Evolutionary conservation across 2,888 invertebrate genomes (phyloP), one percentile per base, ranked within the genome.

Genomic region (Bellardia pandia): DNA sequence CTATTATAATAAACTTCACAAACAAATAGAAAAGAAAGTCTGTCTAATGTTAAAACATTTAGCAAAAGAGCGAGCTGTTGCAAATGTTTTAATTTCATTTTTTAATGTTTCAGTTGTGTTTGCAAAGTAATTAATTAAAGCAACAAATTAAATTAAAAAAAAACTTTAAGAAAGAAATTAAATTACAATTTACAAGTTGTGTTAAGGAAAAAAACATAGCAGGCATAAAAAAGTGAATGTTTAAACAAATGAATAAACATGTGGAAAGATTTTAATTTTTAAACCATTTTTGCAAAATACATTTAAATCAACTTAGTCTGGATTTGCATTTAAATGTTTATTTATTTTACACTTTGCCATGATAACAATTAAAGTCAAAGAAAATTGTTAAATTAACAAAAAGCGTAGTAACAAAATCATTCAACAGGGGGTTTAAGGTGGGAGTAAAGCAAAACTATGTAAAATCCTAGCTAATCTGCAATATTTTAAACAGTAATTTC

Each of bases 21-120:
- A 71, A 33, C 37, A 60, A 62, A 60, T 60, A 40, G 51, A 71
- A 83, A 78, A 72, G 79, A 79, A 79, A 79, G 79, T 75, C 23
- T n/a, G 79, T 75, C 23, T n/a, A 66, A 74, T 66, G 9, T 69
- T 69, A 16, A 60, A 82, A 51, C 58, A 53, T 68, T 60, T 68
- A 68, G 75, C 58, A 58, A 58, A 51, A 13, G 68, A 42, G 1
- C 9, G n/a, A n/a, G 5, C 5, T 51, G 11, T 1, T 13, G 13
- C 51, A 45, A 23, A 66, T 62, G 56, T 9, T 42, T 13, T 62
- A 62, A 66, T 56, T 66, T 56, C 1, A 42, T 40, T 66, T 56
- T 77, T 45, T 16, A 45, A 64, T 33, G n/a, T 56, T 75, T 30
- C 6, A 37, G 37, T 56, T 1, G 16, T 62, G 7, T 71, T 48